Conservation (phyloP, 2,888 invertebrate species). For the Epirrhoe tristata region DNA sequence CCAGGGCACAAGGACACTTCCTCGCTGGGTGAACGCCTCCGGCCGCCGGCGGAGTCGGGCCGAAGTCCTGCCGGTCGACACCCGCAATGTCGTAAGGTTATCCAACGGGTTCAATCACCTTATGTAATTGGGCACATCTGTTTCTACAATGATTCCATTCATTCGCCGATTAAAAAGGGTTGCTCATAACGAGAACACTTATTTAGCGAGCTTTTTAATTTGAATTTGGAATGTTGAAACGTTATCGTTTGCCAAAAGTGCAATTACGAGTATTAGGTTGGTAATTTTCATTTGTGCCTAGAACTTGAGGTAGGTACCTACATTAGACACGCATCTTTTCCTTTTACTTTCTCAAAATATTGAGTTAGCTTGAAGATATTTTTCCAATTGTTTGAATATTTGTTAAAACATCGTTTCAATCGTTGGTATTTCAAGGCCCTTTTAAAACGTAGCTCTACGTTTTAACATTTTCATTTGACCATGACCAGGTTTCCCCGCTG, state of each 20-base stretch:
- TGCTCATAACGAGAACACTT: constrained; percentile 28
- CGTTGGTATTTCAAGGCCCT: neutral
- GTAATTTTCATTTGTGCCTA: too few species aligned
- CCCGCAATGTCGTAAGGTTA: constrained; percentile 62
- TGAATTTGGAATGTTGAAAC: constrained; percentile 1
- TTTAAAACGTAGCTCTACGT: constrained; percentile 1
- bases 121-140: constrained; percentile 45
- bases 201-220: constrained; percentile 15
- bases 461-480: constrained; percentile 32
- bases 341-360: too few species aligned
- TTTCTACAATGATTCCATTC: constrained; percentile 46
- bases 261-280: neutral
- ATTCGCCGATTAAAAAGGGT: constrained; percentile 38
- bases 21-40: constrained; percentile 38
- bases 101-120: constrained; percentile 55
- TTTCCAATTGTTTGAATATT: neutral
- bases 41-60: constrained; percentile 42
- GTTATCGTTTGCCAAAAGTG: neutral
- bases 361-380: too few species aligned
- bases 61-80: constrained; percentile 57
- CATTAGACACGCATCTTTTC: neutral
- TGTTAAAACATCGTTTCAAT: neutral
- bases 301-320: too few species aligned
- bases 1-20: constrained; percentile 38
- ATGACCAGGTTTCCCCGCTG: constrained; percentile 31